Base-by-base conservation (phyloP, 2,113 vertebrate genomes). In the Spea multiplicata region DNA sequence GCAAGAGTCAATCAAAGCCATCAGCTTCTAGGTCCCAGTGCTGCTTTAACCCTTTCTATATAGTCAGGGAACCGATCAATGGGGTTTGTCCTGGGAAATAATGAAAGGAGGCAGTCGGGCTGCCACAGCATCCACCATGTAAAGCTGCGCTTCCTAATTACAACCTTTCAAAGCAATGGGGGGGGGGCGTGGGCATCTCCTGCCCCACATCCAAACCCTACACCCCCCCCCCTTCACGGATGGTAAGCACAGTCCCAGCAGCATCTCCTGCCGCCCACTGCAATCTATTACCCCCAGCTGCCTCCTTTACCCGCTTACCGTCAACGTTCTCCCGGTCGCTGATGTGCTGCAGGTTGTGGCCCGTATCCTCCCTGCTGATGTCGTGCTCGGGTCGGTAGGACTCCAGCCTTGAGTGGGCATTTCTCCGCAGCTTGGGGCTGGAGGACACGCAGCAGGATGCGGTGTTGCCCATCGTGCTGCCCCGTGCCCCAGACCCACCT, bases 271-370 rank as follows among this genome's bases (percentile, higher is more conserved):
- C 59, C 14, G 59, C 59, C 13, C 10, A 62, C 8, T 16, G 3
- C 5, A 62, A 30, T 13, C 13, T 62, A 53, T 44, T 57, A 16
- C 4, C 3, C 53, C 47, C 74, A 30, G 30, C 57, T 17, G 45
- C n/a, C 61, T 30, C 47, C 47, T 30, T 30, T 30, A 30, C 30
- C 46, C 5, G 49, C 93, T 91, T 89, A 98, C 97, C 97, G 84
- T 98, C 96, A 9, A 97, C 86, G 85, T 98, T 97, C 83, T 99
- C 97, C 55, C 97, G 86, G 91, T 98, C 97, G 89, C 97, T 99
- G 93, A 97, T 99, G 92, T 99, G 97, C 91, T 98, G 97, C 84
- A 99, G 94, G 92, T 97, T 99, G 90, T 95, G 97, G 87, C 95
- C 95, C 7, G 95, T 99, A 89, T 97, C 95, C 86, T 96, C 96